phyloP scores from a whole-genome alignment of 2,888 invertebrate genomes.

The Brachypalpus laphriformis region DNA sequence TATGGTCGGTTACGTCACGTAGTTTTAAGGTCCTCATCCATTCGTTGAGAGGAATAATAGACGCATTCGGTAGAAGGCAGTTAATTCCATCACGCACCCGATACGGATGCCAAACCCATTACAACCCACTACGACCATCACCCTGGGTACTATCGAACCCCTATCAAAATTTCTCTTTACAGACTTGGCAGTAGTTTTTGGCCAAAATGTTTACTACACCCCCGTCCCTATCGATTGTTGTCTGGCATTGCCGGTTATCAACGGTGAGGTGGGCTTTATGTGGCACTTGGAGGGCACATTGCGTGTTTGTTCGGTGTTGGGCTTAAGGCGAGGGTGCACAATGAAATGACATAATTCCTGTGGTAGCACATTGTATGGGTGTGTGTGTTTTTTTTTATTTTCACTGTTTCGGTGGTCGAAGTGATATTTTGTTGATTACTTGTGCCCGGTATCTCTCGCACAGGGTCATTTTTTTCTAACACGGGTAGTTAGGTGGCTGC shows the following conservation, averaged over 20 bases:
- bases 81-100: constrained; percentile 5
- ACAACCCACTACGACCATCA: neutral
- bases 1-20: neutral
- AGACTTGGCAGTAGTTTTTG: constrained; percentile 6
- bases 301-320: constrained; percentile 11
- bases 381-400: neutral
- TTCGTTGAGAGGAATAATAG: neutral
- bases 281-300: neutral
- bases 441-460: constrained; percentile 49
- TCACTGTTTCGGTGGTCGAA: constrained; percentile 41
- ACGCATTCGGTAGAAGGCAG: neutral
- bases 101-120: neutral
- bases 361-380: constrained; percentile 40
- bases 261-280: neutral
- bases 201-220: neutral
- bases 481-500: constrained; percentile 36
- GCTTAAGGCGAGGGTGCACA: constrained; percentile 33
- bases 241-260: neutral
- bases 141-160: neutral
- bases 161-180: neutral
- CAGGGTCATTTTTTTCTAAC: constrained; percentile 54
- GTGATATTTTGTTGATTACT: constrained; percentile 57
- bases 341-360: constrained; percentile 51
- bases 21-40: neutral
- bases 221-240: neutral